Evolutionary conservation across 2,797 vertebrate species (phyloP).

Genomic region (Anguilla anguilla): DNA sequence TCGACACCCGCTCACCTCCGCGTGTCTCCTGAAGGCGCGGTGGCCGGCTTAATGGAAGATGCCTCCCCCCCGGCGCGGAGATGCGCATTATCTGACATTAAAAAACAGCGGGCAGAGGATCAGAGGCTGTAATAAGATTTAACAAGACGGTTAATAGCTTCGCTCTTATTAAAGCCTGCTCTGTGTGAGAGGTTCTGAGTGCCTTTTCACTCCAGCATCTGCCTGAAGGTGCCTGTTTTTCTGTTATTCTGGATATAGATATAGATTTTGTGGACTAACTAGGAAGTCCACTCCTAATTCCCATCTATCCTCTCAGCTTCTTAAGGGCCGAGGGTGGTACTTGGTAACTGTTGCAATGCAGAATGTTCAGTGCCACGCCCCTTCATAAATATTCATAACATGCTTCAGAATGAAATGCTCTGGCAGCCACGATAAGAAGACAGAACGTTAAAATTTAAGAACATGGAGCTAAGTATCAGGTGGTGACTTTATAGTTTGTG

Average conservation of each 20-base stretch:
- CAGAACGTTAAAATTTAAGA: not conserved
- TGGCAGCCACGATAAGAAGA: not conserved
- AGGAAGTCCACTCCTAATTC: not conserved
- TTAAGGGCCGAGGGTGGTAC: not conserved
- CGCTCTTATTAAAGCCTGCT: constrained; percentile 50
- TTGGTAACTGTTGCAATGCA: not conserved
- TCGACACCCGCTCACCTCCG: not conserved
- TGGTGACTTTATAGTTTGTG: not conserved
- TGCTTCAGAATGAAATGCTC: not conserved
- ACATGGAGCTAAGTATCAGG: not conserved
- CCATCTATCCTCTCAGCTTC: not conserved
- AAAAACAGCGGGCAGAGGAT: constrained; percentile 14
- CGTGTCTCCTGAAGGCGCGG: not conserved
- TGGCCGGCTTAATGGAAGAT: not conserved
- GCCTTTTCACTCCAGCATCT: not conserved
- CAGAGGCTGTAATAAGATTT: constrained; percentile 22
- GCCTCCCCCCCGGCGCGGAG: not conserved
- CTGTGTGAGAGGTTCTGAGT: constrained; percentile 39
- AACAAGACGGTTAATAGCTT: constrained; percentile 17
- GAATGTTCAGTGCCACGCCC: not conserved
- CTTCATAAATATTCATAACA: not conserved
- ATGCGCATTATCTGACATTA: constrained; percentile 3
- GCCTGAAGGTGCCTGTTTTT: constrained; percentile 1
- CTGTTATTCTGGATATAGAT: not conserved
- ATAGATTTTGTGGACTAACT: not conserved